Conservation (phyloP, 2,888 invertebrate species). For the Drosophila conformis region DNA sequence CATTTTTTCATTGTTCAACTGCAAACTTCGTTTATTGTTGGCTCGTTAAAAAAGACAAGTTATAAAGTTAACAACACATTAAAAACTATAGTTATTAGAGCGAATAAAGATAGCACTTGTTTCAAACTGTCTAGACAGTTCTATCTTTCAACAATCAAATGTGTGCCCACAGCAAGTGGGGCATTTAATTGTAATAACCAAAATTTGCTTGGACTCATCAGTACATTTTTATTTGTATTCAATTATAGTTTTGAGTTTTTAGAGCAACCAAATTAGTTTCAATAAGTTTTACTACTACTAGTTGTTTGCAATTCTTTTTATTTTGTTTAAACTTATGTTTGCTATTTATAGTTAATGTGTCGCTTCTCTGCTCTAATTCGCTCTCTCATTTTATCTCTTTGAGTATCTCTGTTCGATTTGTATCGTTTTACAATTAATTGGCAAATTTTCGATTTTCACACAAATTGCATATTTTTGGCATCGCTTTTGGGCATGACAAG, state of each 20-base stretch:
- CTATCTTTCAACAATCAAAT: not conserved
- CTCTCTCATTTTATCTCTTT: not conserved
- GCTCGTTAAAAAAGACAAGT: not conserved
- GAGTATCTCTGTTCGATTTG: conserved; percentile 7
- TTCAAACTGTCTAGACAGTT: conserved; percentile 9
- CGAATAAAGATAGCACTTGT: conserved; percentile 4
- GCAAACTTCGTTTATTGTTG: not conserved
- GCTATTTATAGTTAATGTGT: not conserved
- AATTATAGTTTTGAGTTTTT: not conserved
- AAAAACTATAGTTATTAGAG: not conserved
- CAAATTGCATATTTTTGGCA: conserved; percentile 69
- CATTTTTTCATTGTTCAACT: not conserved
- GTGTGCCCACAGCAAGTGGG: not conserved
- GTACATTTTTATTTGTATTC: not conserved
- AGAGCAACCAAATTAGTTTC: not conserved
- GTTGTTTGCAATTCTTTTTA: not conserved
- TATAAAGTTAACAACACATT: conserved; percentile 2
- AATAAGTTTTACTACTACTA: not conserved
- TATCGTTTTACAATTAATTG: conserved; percentile 68
- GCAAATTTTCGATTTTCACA: conserved; percentile 60
- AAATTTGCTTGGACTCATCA: not conserved
- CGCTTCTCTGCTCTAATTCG: too few species aligned
- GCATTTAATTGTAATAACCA: not conserved
- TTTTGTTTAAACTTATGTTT: not conserved
- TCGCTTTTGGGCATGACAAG: conserved; percentile 44